A percentile compares a stretch with the other conserved stretches of the same genome.
Conservation (phyloP, 2,888 invertebrate genomes). For the Tetheella fluctuosa region DNA sequence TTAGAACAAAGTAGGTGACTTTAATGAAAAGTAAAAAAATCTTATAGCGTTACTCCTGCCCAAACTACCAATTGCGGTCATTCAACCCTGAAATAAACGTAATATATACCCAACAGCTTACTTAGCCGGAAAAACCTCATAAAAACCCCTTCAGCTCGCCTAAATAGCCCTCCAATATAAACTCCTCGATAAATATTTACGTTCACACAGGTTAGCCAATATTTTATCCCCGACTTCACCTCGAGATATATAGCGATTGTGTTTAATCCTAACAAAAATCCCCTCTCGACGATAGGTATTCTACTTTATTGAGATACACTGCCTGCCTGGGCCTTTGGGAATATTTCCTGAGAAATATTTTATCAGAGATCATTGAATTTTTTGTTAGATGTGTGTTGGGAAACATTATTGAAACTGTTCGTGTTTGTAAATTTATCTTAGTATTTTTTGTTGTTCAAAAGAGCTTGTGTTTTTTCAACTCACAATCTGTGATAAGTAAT, state of each 20-base stretch:
- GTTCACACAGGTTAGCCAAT: slow-evolving; percentile 37
- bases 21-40: not conserved
- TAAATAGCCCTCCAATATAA: slow-evolving; percentile 42
- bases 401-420: not conserved
- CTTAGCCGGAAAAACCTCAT: slow-evolving; percentile 29
- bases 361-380: slow-evolving; percentile 14
- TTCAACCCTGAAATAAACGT: slow-evolving; percentile 5
- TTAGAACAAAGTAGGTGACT: too few relatives aligned
- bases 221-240: slow-evolving; percentile 34
- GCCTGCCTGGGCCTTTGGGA: not conserved
- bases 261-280: slow-evolving; percentile 48
- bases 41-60: not conserved
- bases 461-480: not conserved
- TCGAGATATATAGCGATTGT: slow-evolving; percentile 46
- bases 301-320: slow-evolving; percentile 32
- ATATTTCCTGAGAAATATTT: slow-evolving; percentile 19
- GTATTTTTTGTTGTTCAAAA: too few relatives aligned
- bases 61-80: slow-evolving; percentile 3
- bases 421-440: not conserved
- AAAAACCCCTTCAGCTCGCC: slow-evolving; percentile 32
- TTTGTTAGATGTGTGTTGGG: not conserved
- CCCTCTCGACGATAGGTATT: slow-evolving; percentile 30
- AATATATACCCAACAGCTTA: slow-evolving; percentile 8
- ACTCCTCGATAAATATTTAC: slow-evolving; percentile 53
- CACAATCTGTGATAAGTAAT: too few relatives aligned